Conservation (phyloP, 35 echinoderm and acorn worm genomes). For the Acanthaster planci region DNA sequence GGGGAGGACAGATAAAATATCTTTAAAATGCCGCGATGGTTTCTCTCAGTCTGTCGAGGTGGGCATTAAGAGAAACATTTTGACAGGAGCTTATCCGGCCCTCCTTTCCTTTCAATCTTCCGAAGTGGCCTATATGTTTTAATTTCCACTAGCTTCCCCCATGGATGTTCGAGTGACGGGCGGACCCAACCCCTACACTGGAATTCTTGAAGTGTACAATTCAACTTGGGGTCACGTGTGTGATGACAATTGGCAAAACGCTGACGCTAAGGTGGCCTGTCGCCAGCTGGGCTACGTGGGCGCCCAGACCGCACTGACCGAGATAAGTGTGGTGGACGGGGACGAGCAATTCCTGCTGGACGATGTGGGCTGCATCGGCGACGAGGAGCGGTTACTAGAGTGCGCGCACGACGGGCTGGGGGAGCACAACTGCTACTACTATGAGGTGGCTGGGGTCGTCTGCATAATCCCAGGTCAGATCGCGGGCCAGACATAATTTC, state of each 20-base stretch:
- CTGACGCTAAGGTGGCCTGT: neutral
- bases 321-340: neutral
- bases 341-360: neutral
- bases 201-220: neutral
- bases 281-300: neutral
- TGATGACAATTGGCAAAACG: neutral
- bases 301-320: neutral
- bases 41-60: too few relatives aligned
- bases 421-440: neutral
- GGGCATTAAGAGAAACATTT: too few relatives aligned
- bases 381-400: neutral
- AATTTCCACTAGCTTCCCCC: neutral
- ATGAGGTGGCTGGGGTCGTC: neutral
- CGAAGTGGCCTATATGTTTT: too few relatives aligned
- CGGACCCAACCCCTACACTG: neutral
- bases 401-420: neutral
- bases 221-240: neutral
- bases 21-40: too few relatives aligned
- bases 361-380: neutral
- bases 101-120: too few relatives aligned
- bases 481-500: too few relatives aligned
- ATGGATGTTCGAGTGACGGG: neutral
- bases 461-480: too few relatives aligned
- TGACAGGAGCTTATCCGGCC: too few relatives aligned
- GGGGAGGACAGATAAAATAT: too few relatives aligned